Base-by-base conservation (phyloP, 2,113 vertebrate species). In the Indri indri region DNA sequence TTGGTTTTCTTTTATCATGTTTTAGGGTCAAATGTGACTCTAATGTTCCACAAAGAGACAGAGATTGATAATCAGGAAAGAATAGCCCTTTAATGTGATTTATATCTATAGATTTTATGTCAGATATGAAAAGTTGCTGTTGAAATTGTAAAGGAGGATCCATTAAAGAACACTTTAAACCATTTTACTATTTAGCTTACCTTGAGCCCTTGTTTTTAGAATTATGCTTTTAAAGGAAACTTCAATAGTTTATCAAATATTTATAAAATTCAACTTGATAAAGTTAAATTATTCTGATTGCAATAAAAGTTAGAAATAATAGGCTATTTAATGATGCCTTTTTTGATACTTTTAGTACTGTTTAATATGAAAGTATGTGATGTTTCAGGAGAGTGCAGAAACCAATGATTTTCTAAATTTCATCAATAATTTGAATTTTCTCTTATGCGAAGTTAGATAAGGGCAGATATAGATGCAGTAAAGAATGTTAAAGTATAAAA, bases 61-160 rank as follows among this genome's bases (percentile, higher is more conserved):
- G 98, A 99, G 99, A 99, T 99, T 99, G 99, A 99, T 99, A 99
- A 99, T 99, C 99, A 97, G 98, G 98, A 99, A 99, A 99, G 99
- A 99, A 99, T 99, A 99, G 99, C 98, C 97, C 99, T 98, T 99
- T 99, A 99, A 99, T 99, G 99, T 99, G 99, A 99, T 99, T 99
- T 99, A 99, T 99, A 99, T 99, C 98, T 99, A 99, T 99, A 98
- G 99, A 99, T 99, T 99, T 99, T 99, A 99, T 99, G 99, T 99
- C 99, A 99, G 98, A 99, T 99, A 99, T 99, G 99, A 99, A 99
- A 99, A 99, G 99, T 99, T 99, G 98, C 98, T 97, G 97, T 98
- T 99, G 98, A 99, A 99, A 99, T 99, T 99, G 99, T 99, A 99
- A 99, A 99, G 99, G 99, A 99, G 98, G 99, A 99, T 98, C 99